Evolutionary conservation across 2,797 vertebrate species (phyloP), one percentile per base, ranked within the genome.

Genomic region (Phyllotis vaccarum): DNA sequence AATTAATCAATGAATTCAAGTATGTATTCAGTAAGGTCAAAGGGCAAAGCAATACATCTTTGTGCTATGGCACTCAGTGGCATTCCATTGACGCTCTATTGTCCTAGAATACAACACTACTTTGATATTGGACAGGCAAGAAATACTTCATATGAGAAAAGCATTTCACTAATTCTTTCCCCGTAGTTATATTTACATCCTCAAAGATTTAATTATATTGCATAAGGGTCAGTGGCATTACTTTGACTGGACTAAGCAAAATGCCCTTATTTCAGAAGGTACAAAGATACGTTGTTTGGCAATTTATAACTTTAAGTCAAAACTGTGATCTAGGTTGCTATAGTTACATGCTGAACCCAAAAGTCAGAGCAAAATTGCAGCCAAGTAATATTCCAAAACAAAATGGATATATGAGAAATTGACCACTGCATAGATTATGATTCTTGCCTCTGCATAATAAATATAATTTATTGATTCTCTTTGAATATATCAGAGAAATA

Each of bases 401-500:
- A 93, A 91, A 96, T 86, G 85, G 70, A 91, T 86, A 68, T 82
- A 89, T 76, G 92, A 95, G 90, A 96, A 95, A 97, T 94, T 96
- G 74, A 93, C 27, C 37, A 76, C 2, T 93, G 78, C 76, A 56
- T 43, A 93, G 66, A 97, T 13, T 88, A 54, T 31, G 34, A 90
- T 78, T 95, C 85, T 94, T 96, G 64, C 85, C 58, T 93, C 46
- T 93, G 88, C 86, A 91, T 95, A 96, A 95, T 96, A 96, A 94
- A 92, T 72, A 82, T 87, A 90, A 96, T 96, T 95, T 95, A 97
- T 95, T 96, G 91, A 95, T 93, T 94, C 87, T 96, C 70, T 94
- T 64, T 96, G 93, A 90, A 97, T 96, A 40, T 62, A 93, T 95
- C 95, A 96, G 75, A 96, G 95, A 95, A 94, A 94, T 93, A 96